Percentiles rank a stretch among this genome's conserved stretches.
Evolutionary conservation across 2,797 vertebrate species (phyloP).

Genomic region (Rallus crepitans): DNA sequence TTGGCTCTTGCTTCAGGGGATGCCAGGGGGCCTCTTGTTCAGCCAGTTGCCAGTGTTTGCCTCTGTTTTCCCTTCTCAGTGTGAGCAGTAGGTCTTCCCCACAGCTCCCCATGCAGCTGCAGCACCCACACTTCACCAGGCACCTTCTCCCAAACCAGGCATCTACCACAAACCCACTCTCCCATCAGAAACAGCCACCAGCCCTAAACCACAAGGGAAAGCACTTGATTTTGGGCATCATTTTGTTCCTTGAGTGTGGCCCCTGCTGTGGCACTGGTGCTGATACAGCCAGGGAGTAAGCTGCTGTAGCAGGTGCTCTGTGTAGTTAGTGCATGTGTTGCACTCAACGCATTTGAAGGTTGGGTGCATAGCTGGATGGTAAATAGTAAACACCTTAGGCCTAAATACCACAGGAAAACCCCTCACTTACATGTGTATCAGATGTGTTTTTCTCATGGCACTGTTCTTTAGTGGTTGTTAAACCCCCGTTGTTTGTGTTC

Average conservation of each 20-base stretch:
- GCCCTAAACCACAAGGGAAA: not conserved
- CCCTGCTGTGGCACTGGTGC: not conserved
- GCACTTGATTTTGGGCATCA: not conserved
- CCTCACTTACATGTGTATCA: slow-evolving; percentile 14
- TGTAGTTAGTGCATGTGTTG: not conserved
- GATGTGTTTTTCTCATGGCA: slow-evolving; percentile 15
- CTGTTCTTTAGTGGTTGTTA: slow-evolving; percentile 1
- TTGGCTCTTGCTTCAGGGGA: not conserved
- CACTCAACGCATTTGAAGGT: not conserved
- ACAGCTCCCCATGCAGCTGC: not conserved
- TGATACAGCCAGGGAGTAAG: not conserved
- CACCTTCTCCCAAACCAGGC: not conserved
- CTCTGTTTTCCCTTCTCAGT: not conserved
- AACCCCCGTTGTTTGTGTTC: not conserved
- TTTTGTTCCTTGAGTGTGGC: not conserved
- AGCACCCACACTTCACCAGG: not conserved
- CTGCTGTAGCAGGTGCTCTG: not conserved
- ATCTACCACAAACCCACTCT: not conserved
- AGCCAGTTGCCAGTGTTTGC: not conserved
- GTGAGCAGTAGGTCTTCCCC: not conserved
- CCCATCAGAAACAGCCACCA: not conserved
- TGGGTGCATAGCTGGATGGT: not conserved
- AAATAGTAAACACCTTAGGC: slow-evolving; percentile 43
- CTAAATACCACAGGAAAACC: slow-evolving; percentile 61
- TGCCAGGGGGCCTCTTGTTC: not conserved